Evolutionary conservation across 2,113 vertebrate genomes (phyloP), one percentile per base, ranked within the genome.

Genomic region (Misgurnus mizolepis): DNA sequence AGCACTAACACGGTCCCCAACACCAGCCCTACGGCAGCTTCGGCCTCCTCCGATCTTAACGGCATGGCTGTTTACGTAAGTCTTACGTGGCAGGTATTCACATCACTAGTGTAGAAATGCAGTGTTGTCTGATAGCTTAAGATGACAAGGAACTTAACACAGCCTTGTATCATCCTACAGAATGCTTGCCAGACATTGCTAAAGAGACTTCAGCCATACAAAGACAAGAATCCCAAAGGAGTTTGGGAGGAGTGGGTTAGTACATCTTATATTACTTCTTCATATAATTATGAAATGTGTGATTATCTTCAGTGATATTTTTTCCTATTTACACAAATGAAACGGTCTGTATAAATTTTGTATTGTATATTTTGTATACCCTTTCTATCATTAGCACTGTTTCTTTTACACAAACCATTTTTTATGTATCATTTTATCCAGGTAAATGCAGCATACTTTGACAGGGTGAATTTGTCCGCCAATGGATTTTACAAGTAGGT

Each of bases 1-100:
- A 97, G 96, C 91, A 98, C 97, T n/a, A 96, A 91, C 84, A 97
- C 96, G 0, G 96, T 99, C 7, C 95, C 97, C 58, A 99, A 99
- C 64, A 90, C 96, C 6, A 98, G 96, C 65, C 93, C 97, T 0
- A 99, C 97, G 0, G 96, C 98, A 0, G 98, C 98, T 12, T 99
- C 97, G 0, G 94, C 91, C 76, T 97, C 97, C 0, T 88, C 96
- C 0, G 98, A 99, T 88, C 90, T 99, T 82, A 97, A 99, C 0
- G 97, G 97, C 43, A 97, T 96, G 90, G 98, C 98, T 0, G 77
- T 96, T 79, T 89, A 90, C 0, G 96, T 96, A 94, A 27, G 61
- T 34, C 22, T 34, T 50, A 60, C n/a, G n/a, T 43, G 22, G 14
- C 58, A 53, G 58, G 39, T 67, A 56, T 17, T 55, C 18, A 17